phyloP scores from a whole-genome alignment of 2,888 invertebrate genomes.

The Coleophora deauratella region DNA sequence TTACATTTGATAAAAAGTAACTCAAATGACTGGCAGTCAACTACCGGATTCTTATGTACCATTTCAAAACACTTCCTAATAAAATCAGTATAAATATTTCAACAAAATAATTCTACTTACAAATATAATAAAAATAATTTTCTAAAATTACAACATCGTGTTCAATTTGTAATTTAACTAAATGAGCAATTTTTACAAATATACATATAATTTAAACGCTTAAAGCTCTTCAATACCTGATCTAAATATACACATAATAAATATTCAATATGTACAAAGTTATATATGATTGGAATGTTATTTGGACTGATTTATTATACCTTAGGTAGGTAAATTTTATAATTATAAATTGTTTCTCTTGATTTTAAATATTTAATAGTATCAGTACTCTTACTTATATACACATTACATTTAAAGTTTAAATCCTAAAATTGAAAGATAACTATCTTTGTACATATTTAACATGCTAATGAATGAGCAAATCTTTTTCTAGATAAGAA shows the following conservation, averaged over 20 bases:
- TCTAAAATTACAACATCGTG: constrained; percentile 23
- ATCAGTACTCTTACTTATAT: constrained; percentile 54
- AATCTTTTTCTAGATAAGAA: no score
- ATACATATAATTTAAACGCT: constrained; percentile 36
- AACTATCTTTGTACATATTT: constrained; percentile 32
- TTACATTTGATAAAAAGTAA: no score
- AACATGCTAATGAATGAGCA: constrained; percentile 2
- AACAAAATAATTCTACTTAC: no score
- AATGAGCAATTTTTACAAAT: constrained; percentile 55
- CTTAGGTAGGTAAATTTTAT: constrained; percentile 30
- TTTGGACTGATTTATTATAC: constrained; percentile 56
- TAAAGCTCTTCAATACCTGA: constrained; percentile 63
- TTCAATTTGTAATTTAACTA: constrained; percentile 33
- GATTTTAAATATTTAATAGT: constrained; percentile 49
- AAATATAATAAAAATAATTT: constrained; percentile 47
- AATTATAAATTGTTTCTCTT: constrained; percentile 39
- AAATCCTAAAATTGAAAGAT: no score
- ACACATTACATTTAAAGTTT: no score
- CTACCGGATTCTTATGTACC: no score
- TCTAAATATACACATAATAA: constrained; percentile 35
- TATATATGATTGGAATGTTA: constrained; percentile 68
- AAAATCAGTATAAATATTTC: no score
- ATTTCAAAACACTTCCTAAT: no score
- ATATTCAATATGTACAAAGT: constrained; percentile 51
- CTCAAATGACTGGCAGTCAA: no score